phyloP scores from a whole-genome alignment of 1,140 invertebrate species.

The Thalassaphorura encarpata region DNA sequence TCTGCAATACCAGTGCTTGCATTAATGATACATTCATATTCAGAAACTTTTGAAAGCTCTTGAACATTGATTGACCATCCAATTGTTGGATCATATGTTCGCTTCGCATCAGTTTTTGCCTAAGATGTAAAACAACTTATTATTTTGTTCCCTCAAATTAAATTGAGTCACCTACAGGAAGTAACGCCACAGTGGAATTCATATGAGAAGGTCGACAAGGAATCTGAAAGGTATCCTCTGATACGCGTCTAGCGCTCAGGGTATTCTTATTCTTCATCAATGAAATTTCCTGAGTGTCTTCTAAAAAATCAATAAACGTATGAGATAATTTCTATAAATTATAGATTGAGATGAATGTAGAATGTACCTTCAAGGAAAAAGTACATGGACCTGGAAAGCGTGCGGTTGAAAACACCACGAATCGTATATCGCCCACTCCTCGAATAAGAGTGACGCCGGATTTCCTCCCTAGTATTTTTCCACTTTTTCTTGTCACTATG shows the following conservation, averaged over 20 bases:
- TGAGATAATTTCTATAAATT: not conserved
- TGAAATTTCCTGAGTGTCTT: not conserved
- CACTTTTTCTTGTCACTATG: not conserved
- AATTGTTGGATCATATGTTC: not conserved
- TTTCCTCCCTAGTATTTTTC: not conserved
- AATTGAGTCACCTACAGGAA: not conserved
- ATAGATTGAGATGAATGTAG: too few relatives aligned
- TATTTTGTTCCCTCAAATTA: not conserved
- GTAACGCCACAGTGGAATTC: not conserved
- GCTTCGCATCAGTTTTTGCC: too few relatives aligned
- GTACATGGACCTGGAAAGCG: not conserved
- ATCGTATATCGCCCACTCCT: not conserved
- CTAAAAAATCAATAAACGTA: not conserved
- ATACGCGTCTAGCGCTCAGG: not conserved
- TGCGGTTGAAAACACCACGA: not conserved
- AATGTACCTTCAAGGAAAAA: not conserved
- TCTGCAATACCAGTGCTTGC: not conserved
- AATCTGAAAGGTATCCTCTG: not conserved
- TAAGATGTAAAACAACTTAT: too few relatives aligned
- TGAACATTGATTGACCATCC: not conserved
- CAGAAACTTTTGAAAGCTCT: not conserved
- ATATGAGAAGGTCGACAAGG: not conserved
- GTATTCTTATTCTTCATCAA: not conserved
- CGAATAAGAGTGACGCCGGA: not conserved
- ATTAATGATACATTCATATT: not conserved